Evolutionary conservation across 2,113 vertebrate species (phyloP).

Genomic region (Istiophorus platypterus): DNA sequence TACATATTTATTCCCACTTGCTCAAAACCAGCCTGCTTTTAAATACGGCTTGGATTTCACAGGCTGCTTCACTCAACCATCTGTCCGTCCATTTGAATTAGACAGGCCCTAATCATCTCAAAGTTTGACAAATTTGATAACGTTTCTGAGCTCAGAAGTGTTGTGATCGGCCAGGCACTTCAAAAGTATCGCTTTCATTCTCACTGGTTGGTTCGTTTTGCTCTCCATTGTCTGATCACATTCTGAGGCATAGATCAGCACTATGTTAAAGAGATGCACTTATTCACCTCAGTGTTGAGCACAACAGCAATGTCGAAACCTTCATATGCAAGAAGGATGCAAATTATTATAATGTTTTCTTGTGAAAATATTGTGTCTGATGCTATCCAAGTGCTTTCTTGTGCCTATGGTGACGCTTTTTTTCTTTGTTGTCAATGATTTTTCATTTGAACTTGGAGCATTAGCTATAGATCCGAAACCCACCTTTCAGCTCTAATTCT

Average conservation of each 20-base stretch:
- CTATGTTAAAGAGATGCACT: neutral
- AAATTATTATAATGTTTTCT: neutral
- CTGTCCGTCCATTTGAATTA: slow-evolving; percentile 69
- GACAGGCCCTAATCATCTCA: slow-evolving; percentile 67
- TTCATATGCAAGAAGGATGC: neutral
- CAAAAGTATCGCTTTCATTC: slow-evolving; percentile 50
- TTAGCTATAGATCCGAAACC: neutral
- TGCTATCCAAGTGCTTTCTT: neutral
- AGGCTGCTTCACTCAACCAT: slow-evolving; percentile 61
- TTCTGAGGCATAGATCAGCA: slow-evolving; percentile 16
- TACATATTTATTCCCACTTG: slow-evolving; percentile 69
- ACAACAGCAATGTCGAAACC: neutral
- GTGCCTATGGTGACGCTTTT: too few relatives aligned
- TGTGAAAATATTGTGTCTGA: neutral
- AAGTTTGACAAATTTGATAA: slow-evolving; percentile 76
- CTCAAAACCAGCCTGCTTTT: slow-evolving; percentile 54
- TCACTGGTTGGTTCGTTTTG: slow-evolving; percentile 14
- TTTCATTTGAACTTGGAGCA: neutral
- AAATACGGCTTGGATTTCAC: slow-evolving; percentile 75
- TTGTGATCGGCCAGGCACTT: slow-evolving; percentile 54
- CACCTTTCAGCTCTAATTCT: neutral
- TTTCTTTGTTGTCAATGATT: neutral
- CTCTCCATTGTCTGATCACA: slow-evolving; percentile 35
- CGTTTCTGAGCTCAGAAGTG: slow-evolving; percentile 35
- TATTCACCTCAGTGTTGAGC: neutral